phyloP scores from a whole-genome alignment of 2,113 vertebrate species.

The Cariama cristata region DNA sequence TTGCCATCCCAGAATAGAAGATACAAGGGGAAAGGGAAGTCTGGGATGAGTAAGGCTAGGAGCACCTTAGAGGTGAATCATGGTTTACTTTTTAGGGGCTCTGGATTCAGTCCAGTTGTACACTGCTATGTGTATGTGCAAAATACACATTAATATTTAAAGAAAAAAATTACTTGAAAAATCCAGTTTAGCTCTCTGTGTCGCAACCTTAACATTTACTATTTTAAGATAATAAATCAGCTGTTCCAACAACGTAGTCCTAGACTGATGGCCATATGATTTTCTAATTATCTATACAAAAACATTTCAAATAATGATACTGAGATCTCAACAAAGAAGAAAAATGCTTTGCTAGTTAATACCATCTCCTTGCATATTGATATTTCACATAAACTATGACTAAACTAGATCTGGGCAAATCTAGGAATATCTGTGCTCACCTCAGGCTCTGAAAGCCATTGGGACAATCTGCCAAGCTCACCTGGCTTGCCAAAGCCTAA shows the following conservation, averaged over 20 bases:
- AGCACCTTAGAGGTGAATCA: background rate
- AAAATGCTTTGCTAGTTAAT: background rate
- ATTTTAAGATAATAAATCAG: background rate
- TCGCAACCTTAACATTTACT: background rate
- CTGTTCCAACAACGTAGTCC: background rate
- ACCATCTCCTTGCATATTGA: background rate
- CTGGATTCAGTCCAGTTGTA: background rate
- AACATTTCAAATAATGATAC: background rate
- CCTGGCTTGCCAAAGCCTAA: background rate
- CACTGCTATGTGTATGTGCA: background rate
- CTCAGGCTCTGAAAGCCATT: background rate
- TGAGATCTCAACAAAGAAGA: background rate
- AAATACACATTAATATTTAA: background rate
- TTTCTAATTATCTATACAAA: background rate
- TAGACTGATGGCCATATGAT: background rate
- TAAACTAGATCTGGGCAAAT: background rate
- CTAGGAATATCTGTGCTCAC: background rate
- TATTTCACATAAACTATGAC: background rate
- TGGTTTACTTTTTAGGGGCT: background rate
- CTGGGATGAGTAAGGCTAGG: background rate
- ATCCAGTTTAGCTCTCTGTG: background rate
- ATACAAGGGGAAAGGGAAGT: background rate
- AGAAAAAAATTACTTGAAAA: background rate
- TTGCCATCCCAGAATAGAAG: background rate
- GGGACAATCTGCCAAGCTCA: background rate